Conservation (phyloP, 2,113 vertebrate genomes). For the Cavia aperea region DNA sequence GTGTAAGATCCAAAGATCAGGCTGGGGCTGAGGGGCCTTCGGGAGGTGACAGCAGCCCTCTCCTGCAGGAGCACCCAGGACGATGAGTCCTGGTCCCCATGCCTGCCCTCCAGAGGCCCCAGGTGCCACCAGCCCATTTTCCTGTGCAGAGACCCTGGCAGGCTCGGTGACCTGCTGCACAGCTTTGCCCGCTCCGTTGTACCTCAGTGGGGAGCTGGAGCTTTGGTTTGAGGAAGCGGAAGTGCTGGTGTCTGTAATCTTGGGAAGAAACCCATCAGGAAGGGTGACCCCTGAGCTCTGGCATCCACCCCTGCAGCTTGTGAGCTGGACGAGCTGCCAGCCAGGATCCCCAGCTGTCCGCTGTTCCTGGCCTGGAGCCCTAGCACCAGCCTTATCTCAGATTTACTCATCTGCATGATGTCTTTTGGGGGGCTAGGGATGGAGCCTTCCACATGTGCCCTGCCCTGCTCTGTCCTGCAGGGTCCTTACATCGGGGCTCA, state of each 20-base stretch:
- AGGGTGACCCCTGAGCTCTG: not conserved
- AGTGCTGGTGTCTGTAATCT: not conserved
- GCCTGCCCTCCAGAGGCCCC: not conserved
- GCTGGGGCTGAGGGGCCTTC: too few species aligned
- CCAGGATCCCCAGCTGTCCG: not conserved
- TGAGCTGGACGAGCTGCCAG: not conserved
- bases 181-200: not conserved
- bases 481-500: not conserved
- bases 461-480: not conserved
- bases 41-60: not conserved
- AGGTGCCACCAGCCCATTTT: not conserved
- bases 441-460: not conserved
- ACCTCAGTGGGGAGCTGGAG: not conserved
- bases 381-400: constrained; percentile 43
- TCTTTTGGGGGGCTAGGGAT: not conserved
- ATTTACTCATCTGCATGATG: constrained; percentile 32
- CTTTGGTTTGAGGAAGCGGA: not conserved
- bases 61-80: not conserved
- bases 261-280: not conserved
- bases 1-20: not conserved
- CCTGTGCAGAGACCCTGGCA: not conserved
- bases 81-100: not conserved
- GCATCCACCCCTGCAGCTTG: accelerated
- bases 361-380: not conserved
- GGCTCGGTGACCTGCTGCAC: not conserved